phyloP scores from a whole-genome alignment of 2,888 invertebrate genomes.

The Lasioglossum calceatum region DNA sequence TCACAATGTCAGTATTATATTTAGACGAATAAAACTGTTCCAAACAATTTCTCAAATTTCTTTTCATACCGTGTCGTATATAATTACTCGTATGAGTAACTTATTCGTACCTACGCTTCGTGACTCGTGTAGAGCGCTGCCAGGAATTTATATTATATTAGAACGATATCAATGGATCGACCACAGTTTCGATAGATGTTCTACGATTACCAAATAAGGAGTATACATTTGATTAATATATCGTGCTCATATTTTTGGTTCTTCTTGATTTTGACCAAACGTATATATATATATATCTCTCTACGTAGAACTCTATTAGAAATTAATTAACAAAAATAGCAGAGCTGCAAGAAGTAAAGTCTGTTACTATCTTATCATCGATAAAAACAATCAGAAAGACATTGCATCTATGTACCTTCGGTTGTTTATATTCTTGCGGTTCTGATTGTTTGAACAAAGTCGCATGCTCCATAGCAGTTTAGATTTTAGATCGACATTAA shows the following conservation, averaged over 20 bases:
- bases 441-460: constrained; percentile 27
- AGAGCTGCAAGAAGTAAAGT: constrained; percentile 35
- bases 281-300: constrained; percentile 18
- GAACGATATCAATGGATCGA: constrained; percentile 15
- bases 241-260: constrained; percentile 18
- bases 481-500: constrained; percentile 35
- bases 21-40: constrained; percentile 75
- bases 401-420: constrained; percentile 30
- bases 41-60: constrained; percentile 65
- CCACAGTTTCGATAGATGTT: constrained; percentile 23
- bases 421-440: constrained; percentile 23
- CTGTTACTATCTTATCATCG: background rate
- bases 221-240: constrained; percentile 38
- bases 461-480: constrained; percentile 33
- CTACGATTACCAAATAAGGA: constrained; percentile 40
- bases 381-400: constrained; percentile 28
- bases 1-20: constrained; percentile 64
- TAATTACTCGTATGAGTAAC: constrained; percentile 7
- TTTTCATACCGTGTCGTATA: constrained; percentile 39
- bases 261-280: constrained; percentile 35
- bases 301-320: constrained; percentile 26
- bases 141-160: constrained; percentile 17
- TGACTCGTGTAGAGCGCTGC: constrained; percentile 9
- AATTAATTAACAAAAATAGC: constrained; percentile 26
- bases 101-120: constrained; percentile 6